These are phyloP conservation scores for Galago senegalensis DNA, from an alignment of 2,797 vertebrate species.

Conservation along the genomic window DNA sequence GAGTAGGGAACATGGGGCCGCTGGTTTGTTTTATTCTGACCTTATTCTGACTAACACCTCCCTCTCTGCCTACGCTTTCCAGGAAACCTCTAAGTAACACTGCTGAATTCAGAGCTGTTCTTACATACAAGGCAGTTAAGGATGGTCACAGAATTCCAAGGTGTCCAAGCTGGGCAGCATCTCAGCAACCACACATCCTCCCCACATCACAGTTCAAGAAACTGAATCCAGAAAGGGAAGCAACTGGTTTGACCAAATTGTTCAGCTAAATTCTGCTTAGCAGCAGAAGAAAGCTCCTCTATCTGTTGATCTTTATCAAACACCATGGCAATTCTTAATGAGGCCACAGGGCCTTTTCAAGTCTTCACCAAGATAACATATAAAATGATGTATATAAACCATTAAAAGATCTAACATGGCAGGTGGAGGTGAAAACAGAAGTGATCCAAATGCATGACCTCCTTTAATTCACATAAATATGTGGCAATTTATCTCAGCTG, in stretches of 20 bases:
- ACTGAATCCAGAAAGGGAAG: neutral
- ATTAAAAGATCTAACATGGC: neutral
- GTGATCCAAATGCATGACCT: neutral
- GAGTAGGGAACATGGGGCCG: neutral
- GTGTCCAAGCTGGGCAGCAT: neutral
- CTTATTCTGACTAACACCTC: neutral
- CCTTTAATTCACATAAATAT: conserved; percentile 8
- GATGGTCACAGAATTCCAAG: neutral
- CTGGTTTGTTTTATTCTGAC: neutral
- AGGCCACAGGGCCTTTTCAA: neutral
- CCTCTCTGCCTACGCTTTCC: neutral
- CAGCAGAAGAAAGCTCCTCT: neutral
- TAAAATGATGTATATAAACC: neutral
- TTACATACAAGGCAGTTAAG: neutral
- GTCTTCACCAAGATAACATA: neutral
- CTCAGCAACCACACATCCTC: neutral
- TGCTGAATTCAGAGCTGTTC: neutral
- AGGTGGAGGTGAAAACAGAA: neutral
- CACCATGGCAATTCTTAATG: neutral
- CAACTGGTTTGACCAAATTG: neutral
- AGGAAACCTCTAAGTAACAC: neutral
- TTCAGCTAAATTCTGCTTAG: neutral
- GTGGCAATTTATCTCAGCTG: neutral
- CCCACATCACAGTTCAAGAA: neutral
- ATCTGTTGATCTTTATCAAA: neutral